phyloP scores from a whole-genome alignment of 1,140 invertebrate genomes.

The Oppia nitens region DNA sequence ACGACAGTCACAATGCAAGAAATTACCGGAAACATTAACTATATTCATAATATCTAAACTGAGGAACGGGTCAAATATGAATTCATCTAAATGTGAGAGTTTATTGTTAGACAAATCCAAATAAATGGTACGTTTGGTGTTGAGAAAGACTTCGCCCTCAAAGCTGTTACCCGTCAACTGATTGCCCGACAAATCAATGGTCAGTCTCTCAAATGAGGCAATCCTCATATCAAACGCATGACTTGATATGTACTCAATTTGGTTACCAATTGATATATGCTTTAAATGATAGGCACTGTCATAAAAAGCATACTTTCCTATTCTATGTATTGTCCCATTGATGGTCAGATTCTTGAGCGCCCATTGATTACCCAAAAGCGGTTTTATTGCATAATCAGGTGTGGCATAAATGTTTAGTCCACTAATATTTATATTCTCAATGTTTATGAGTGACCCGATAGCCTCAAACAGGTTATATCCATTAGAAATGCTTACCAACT shows the following conservation, averaged over 20 bases:
- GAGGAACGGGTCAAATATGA: conserved; percentile 3
- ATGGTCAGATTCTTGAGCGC: background rate
- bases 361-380: background rate
- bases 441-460: background rate
- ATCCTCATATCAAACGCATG: conserved; percentile 7
- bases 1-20: conserved; percentile 3
- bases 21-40: background rate
- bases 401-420: background rate
- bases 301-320: background rate
- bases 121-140: background rate
- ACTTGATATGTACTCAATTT: background rate
- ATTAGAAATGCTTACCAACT: background rate
- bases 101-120: conserved; percentile 6
- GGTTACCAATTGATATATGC: background rate
- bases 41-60: background rate
- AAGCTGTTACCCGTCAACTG: conserved; percentile 2
- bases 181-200: conserved; percentile 4
- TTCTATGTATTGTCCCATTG: background rate
- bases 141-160: conserved; percentile 1
- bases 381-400: background rate
- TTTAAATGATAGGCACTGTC: background rate
- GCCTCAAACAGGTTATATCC: background rate
- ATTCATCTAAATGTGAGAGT: background rate
- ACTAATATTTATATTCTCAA: background rate
- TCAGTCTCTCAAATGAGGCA: background rate